Evolutionary conservation across 2,113 vertebrate species (phyloP).

Genomic region (Ariopsis seemanni): DNA sequence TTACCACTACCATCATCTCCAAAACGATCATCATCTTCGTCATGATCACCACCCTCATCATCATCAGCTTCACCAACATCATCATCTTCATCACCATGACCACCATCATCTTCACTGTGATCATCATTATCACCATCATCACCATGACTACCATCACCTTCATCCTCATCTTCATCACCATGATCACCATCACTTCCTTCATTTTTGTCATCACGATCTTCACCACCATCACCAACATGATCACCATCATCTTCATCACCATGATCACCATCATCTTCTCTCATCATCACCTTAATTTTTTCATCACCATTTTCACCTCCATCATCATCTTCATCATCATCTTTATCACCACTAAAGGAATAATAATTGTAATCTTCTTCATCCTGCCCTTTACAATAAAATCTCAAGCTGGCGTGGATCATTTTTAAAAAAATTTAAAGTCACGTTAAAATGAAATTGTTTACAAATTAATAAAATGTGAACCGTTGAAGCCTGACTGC

Average conservation of each 20-base stretch:
- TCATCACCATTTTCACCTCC: neutral
- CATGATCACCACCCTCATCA: neutral
- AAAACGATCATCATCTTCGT: neutral
- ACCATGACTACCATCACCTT: neutral
- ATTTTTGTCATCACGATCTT: neutral
- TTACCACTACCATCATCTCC: too few relatives aligned
- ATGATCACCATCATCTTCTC: neutral
- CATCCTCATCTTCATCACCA: neutral
- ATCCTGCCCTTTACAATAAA: too few relatives aligned
- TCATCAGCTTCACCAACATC: neutral
- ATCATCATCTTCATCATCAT: too few relatives aligned
- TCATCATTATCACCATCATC: neutral
- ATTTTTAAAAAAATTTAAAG: too few relatives aligned
- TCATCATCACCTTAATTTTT: neutral
- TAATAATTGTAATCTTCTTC: neutral
- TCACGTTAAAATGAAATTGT: too few relatives aligned
- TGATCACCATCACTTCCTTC: neutral
- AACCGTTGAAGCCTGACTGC: neutral
- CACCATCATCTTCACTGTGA: neutral
- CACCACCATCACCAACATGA: neutral
- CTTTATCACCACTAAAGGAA: too few relatives aligned
- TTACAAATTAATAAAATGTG: too few relatives aligned
- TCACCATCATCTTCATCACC: neutral
- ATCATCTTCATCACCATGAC: neutral
- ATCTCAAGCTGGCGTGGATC: too few relatives aligned